These are phyloP conservation scores for Gobionotothen gibberifrons DNA, from an alignment of 2,797 vertebrate genomes.

Conservation along the genomic window DNA sequence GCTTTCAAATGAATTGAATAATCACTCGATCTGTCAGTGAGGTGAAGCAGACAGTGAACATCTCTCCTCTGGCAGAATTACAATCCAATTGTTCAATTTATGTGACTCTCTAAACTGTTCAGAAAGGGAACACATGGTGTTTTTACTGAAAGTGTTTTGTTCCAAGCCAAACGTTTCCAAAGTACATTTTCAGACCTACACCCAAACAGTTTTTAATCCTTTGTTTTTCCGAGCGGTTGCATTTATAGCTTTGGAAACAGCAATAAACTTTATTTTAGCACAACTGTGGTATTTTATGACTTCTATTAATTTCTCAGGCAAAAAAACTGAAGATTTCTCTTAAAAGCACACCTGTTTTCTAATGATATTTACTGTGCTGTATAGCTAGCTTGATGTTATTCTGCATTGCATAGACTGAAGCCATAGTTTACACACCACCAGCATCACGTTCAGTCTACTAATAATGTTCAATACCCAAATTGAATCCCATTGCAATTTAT, in stretches of 20 bases:
- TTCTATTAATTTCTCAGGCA: neutral
- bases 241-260: conserved; percentile 7
- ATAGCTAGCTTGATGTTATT: neutral
- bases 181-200: conserved; percentile 29
- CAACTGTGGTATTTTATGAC: conserved; percentile 16
- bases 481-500: neutral
- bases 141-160: conserved; percentile 46
- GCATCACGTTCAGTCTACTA: no score
- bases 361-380: neutral
- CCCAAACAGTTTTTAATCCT: conserved; percentile 12
- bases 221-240: conserved; percentile 3
- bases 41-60: conserved; percentile 48
- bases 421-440: neutral
- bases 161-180: conserved; percentile 18
- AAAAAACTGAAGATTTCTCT: neutral
- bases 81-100: conserved; percentile 57
- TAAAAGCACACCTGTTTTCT: conserved; percentile 2
- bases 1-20: conserved; percentile 29
- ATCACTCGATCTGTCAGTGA: conserved; percentile 27
- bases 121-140: conserved; percentile 27
- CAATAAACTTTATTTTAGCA: conserved; percentile 11
- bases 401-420: neutral
- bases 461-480: no score
- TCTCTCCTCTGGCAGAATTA: conserved; percentile 42
- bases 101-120: conserved; percentile 46